phyloP scores from a whole-genome alignment of 2,113 vertebrate genomes.

The Ursus arctos region DNA sequence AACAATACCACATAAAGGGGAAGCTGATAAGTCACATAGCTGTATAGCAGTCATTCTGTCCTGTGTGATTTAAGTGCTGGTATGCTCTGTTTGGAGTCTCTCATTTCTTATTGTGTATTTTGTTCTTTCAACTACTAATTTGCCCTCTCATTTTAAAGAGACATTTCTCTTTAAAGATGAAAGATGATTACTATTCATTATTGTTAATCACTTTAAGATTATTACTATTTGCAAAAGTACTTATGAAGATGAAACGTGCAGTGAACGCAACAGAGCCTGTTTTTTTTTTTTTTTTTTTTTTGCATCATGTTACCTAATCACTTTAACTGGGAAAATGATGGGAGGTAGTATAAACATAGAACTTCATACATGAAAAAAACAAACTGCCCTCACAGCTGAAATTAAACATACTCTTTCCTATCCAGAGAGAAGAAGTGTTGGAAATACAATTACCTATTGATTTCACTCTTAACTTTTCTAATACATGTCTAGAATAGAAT shows the following conservation, averaged over 20 bases:
- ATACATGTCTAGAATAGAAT: background rate
- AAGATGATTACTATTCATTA: background rate
- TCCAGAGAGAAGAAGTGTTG: background rate
- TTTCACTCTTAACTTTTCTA: background rate
- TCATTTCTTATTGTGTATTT: background rate
- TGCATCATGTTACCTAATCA: background rate
- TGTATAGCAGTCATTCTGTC: background rate
- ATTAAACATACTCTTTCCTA: background rate
- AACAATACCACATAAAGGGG: background rate
- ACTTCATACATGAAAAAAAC: background rate
- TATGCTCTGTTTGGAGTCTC: background rate
- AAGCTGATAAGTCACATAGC: background rate
- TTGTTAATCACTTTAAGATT: background rate
- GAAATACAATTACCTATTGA: conserved; percentile 5
- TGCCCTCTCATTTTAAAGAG: background rate
- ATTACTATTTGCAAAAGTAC: background rate
- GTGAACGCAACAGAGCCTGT: background rate
- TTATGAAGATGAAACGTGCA: background rate
- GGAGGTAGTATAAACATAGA: background rate
- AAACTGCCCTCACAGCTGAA: background rate
- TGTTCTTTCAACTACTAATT: background rate
- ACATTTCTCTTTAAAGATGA: background rate
- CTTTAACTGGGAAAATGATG: background rate
- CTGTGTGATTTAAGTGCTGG: background rate
- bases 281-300: background rate